phyloP scores from a whole-genome alignment of 2,888 invertebrate species.

The Platerodrilus igneus region DNA sequence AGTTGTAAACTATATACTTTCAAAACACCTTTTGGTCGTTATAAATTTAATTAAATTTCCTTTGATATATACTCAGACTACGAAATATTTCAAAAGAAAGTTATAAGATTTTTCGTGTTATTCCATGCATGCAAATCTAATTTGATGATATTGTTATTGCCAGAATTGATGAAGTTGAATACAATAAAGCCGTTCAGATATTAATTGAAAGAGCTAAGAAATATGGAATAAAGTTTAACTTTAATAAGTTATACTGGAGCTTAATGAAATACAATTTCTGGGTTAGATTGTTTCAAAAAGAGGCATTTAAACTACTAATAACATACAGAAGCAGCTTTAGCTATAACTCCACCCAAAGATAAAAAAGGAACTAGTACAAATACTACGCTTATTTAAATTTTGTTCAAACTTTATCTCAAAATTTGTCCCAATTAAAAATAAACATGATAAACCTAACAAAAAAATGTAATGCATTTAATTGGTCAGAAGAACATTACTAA shows the following conservation, averaged over 20 bases:
- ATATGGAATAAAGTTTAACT: constrained; percentile 23
- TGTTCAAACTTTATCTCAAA: constrained; percentile 17
- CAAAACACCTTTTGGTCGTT: constrained; percentile 12
- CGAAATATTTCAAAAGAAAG: constrained; percentile 28
- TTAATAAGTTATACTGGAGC: constrained; percentile 18
- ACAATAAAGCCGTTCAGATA: constrained; percentile 22
- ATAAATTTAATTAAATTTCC: constrained; percentile 9
- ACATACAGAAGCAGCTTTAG: constrained; percentile 12
- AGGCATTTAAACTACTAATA: constrained; percentile 13
- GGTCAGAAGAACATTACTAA: constrained; percentile 32
- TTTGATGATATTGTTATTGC: constrained; percentile 32
- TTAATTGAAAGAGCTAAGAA: constrained; percentile 21
- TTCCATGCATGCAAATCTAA: constrained; percentile 27
- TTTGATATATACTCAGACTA: constrained; percentile 24
- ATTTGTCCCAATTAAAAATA: constrained; percentile 12
- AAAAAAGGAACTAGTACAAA: constrained; percentile 11
- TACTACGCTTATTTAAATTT: constrained; percentile 22
- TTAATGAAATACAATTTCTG: constrained; percentile 22
- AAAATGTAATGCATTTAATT: constrained; percentile 48
- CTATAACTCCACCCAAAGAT: constrained; percentile 7
- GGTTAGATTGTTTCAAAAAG: constrained; percentile 18
- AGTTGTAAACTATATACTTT: constrained; percentile 8
- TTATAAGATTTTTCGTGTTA: constrained; percentile 25
- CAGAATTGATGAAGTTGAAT: constrained; percentile 23
- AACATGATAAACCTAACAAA: constrained; percentile 7